Conservation (phyloP, 1,140 invertebrate species). For the Cotesia glomerata region DNA sequence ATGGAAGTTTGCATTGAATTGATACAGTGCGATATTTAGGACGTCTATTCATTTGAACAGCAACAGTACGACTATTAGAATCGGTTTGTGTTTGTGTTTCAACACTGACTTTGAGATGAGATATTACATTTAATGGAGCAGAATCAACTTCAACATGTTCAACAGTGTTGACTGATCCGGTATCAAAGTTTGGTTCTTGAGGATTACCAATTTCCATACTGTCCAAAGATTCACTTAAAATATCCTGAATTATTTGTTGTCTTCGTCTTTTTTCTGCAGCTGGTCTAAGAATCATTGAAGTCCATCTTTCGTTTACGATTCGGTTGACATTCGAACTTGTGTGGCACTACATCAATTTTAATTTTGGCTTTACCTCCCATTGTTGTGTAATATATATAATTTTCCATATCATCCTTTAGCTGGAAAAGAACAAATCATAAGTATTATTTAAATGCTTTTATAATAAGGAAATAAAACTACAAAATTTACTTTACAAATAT, state of each 20-base stretch:
- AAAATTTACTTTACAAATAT: not conserved
- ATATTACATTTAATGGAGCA: not conserved
- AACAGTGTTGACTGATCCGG: not conserved
- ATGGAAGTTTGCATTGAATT: not conserved
- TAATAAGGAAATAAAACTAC: not conserved
- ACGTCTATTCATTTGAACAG: not conserved
- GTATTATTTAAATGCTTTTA: not conserved
- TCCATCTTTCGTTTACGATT: constrained; percentile 8
- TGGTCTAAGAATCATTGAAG: not conserved
- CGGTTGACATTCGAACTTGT: constrained; percentile 30
- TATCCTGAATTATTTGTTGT: not conserved
- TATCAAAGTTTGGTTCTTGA: not conserved
- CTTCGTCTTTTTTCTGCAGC: not conserved
- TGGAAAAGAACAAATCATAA: constrained; percentile 8
- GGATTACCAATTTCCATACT: not conserved
- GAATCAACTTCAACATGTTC: not conserved
- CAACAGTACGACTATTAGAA: not conserved
- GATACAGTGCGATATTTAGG: not conserved
- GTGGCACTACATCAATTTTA: constrained; percentile 24
- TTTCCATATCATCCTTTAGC: constrained; percentile 30
- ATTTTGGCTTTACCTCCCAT: constrained; percentile 16
- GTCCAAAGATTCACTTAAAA: not conserved
- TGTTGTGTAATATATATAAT: constrained; percentile 14
- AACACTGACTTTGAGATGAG: not conserved
- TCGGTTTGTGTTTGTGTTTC: not conserved